phyloP scores from a whole-genome alignment of 2,113 vertebrate genomes.

The Zosterops lateralis region DNA sequence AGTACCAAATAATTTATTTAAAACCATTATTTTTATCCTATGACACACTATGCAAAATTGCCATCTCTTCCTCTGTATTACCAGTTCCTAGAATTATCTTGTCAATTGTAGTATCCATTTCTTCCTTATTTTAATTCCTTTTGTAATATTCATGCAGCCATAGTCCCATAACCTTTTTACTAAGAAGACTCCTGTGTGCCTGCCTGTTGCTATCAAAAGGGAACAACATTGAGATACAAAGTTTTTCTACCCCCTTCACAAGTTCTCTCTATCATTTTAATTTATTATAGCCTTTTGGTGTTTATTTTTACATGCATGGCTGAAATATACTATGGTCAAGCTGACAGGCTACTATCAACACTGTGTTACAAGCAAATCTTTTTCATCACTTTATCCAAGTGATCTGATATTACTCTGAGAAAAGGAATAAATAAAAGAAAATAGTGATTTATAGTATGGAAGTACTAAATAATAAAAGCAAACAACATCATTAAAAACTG shows the following conservation, averaged over 20 bases:
- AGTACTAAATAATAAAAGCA: not conserved
- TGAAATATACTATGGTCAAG: not conserved
- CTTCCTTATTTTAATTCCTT: not conserved
- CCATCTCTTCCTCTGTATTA: not conserved
- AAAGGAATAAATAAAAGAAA: not conserved
- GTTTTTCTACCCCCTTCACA: not conserved
- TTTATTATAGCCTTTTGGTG: not conserved
- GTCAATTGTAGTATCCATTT: not conserved
- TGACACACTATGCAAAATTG: not conserved
- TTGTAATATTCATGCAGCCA: not conserved
- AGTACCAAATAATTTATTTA: not conserved
- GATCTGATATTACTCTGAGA: not conserved
- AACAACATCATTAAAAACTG: not conserved
- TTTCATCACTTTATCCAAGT: not conserved
- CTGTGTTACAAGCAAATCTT: not conserved
- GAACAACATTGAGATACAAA: accelerated
- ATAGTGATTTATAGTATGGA: not conserved
- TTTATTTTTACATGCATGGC: not conserved
- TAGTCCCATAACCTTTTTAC: not conserved
- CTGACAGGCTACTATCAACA: not conserved
- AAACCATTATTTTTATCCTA: not conserved
- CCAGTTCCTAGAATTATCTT: not conserved
- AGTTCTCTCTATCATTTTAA: not conserved
- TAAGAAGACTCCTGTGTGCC: not conserved
- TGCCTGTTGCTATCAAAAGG: not conserved